Base-by-base conservation (phyloP, 2,797 vertebrate species). In the Melanogrammus aeglefinus region DNA sequence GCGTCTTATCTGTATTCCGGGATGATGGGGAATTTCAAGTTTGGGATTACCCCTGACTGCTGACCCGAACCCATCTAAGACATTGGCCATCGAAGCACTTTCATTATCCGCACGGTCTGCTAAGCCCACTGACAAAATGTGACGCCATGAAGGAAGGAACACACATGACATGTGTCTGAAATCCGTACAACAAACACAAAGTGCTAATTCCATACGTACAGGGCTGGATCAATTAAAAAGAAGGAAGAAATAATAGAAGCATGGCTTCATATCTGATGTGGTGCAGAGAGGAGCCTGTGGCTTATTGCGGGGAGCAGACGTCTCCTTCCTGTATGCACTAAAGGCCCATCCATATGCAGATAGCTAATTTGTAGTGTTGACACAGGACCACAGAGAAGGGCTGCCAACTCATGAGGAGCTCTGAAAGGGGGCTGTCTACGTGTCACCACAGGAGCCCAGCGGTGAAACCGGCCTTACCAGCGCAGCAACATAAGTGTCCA, bases 341-440 rank as follows among this genome's bases (percentile, higher is more conserved):
- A 90, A 84, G 84, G 82, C 79, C 90, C 91, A 93, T 93, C 91
- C 91, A 94, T 93, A 91, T 91, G 91, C 89, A 93, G 90, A 94
- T 91, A 87, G 85, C 85, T 89, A 85, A 90, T 91, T 92, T 92
- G 91, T 91, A 84, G 86, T 87, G 86, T 94, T 94, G 92, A 92
- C 88, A 79, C 87, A 92, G 84, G 86, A 87, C 80, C 83, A 84
- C 78, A 75, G 92, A 83, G 85, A 88, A 88, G 87, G 63, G 85
- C 84, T 31, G 82, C 87, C 89, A 79, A 78, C 86, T 88, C 86
- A 82, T 89, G 87, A 89, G 86, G 88, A 88, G 82, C 82, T 78
- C 88, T 92, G 87, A 87, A 91, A 90, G 84, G 85, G 85, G 86
- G 84, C 85, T 89, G 88, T 88, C 81, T 90, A 89, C 82, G 83